Conservation (phyloP, 2,888 invertebrate species). For the Eremobia ochroleuca region DNA sequence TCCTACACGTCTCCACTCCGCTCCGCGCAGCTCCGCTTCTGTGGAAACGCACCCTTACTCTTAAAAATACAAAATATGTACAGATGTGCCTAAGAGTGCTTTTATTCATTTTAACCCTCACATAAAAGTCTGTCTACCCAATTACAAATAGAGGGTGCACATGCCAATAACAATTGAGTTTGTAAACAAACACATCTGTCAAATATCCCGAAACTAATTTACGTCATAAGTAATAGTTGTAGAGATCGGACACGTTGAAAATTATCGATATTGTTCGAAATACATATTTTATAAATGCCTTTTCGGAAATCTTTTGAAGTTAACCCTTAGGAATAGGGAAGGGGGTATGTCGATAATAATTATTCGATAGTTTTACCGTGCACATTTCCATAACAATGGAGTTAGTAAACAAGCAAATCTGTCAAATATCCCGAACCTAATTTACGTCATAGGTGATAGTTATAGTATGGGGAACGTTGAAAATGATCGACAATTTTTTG, state of each 20-base stretch:
- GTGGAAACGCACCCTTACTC: too few relatives aligned
- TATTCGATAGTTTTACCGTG: conserved; percentile 4
- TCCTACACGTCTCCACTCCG: too few relatives aligned
- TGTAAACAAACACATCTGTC: conserved; percentile 69
- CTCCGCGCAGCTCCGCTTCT: too few relatives aligned
- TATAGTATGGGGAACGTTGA: conserved; percentile 56
- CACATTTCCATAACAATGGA: too few relatives aligned
- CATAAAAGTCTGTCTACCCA: conserved; percentile 18
- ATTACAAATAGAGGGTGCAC: conserved; percentile 55
- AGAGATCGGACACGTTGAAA: conserved; percentile 58
- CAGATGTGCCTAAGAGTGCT: conserved; percentile 16
- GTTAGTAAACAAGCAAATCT: too few relatives aligned
- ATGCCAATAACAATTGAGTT: conserved; percentile 55
- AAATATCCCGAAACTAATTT: conserved; percentile 68
- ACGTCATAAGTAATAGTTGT: conserved; percentile 71
- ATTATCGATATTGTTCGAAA: conserved; percentile 23
- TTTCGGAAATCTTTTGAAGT: background rate
- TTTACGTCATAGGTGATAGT: conserved; percentile 47
- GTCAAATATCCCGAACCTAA: too few relatives aligned
- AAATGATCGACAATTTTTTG: conserved; percentile 21
- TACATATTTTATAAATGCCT: background rate
- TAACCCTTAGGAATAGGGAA: background rate
- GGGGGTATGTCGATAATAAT: background rate
- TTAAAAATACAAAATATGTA: background rate
- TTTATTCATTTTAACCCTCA: conserved; percentile 1